Evolutionary conservation across 2,888 invertebrate species (phyloP).

Genomic region (Chrysopilus asiliformis): DNA sequence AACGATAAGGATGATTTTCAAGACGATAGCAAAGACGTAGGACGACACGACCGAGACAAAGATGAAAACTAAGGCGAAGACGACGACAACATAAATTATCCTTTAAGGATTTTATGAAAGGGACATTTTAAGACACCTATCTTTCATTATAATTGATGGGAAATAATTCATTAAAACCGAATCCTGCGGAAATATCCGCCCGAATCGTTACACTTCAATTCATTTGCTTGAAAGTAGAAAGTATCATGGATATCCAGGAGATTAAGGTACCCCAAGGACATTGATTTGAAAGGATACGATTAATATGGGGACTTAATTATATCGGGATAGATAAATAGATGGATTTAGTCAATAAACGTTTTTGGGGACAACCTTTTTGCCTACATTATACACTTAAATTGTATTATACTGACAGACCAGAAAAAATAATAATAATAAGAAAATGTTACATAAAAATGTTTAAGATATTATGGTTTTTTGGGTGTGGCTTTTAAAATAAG

Average conservation of each 20-base stretch:
- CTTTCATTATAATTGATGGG: slow-evolving; percentile 17
- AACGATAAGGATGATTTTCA: too few relatives aligned
- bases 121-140: slow-evolving; percentile 17
- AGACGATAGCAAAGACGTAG: too few relatives aligned
- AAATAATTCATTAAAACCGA: slow-evolving; percentile 16
- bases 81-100: slow-evolving; percentile 16
- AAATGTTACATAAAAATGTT: too few relatives aligned
- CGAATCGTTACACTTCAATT: slow-evolving; percentile 10
- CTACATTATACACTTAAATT: too few relatives aligned
- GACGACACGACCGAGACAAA: too few relatives aligned
- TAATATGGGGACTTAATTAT: slow-evolving; percentile 10
- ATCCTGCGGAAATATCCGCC: slow-evolving; percentile 10
- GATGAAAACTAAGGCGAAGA: too few relatives aligned
- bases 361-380: too few relatives aligned
- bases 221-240: slow-evolving; percentile 6
- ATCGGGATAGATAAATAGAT: slow-evolving; percentile 4
- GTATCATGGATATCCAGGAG: slow-evolving; percentile 3
- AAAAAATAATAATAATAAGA: too few relatives aligned
- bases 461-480: too few relatives aligned
- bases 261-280: slow-evolving; percentile 9
- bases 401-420: too few relatives aligned
- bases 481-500: too few relatives aligned
- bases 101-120: slow-evolving; percentile 16
- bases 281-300: slow-evolving; percentile 10
- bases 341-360: too few relatives aligned